Conservation (phyloP, 2,113 vertebrate species). For the Pteropus alecto region DNA sequence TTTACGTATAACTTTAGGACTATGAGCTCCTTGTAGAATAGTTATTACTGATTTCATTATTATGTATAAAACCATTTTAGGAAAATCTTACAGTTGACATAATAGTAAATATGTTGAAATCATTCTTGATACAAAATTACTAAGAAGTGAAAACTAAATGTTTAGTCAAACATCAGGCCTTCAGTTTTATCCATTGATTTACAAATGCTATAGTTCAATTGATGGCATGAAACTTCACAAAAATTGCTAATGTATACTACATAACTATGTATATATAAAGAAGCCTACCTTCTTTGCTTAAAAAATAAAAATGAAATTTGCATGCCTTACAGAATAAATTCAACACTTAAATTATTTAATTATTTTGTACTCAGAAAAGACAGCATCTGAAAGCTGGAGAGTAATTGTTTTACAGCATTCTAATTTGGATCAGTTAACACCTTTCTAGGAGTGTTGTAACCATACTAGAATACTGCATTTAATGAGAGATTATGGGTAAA, state of each 20-base stretch:
- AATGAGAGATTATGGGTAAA: neutral
- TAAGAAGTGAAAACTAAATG: conserved; percentile 24
- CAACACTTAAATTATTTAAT: neutral
- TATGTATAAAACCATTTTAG: conserved; percentile 37
- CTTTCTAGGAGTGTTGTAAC: neutral
- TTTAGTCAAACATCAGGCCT: neutral
- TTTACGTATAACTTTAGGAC: conserved; percentile 31
- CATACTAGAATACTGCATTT: neutral
- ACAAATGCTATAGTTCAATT: neutral
- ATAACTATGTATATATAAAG: neutral
- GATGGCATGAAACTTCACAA: neutral
- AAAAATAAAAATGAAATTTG: neutral
- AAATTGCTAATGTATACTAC: neutral
- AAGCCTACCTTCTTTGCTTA: neutral
- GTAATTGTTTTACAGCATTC: neutral
- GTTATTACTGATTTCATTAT: conserved; percentile 40
- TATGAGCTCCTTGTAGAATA: neutral
- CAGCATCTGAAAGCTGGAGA: neutral
- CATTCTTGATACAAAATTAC: conserved; percentile 15
- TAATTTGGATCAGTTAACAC: neutral
- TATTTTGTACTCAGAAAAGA: neutral
- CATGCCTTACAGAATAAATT: neutral
- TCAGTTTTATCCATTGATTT: neutral
- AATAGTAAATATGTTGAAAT: neutral
- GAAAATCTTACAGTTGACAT: neutral